Evolutionary conservation across 1,140 invertebrate genomes (phyloP).

Genomic region (Pseudomyrmex gracilis): DNA sequence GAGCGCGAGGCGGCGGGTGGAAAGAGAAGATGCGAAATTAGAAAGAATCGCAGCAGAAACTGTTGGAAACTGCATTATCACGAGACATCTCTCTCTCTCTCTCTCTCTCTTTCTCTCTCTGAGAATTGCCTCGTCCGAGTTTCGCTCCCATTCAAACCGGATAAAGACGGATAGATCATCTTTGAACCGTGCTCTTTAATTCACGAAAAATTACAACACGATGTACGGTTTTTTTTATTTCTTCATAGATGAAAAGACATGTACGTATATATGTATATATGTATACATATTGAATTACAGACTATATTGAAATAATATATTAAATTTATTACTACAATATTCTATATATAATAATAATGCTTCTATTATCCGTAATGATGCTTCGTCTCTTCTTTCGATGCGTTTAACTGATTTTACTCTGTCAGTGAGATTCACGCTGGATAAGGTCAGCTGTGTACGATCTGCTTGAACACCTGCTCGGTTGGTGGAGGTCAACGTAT

Average conservation of each 20-base stretch:
- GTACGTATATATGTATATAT: too few relatives aligned
- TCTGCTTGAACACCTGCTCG: constrained; percentile 56
- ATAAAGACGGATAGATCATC: neutral
- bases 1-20: constrained; percentile 36
- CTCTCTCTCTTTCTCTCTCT: too few relatives aligned
- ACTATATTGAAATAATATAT: too few relatives aligned
- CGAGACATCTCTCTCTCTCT: constrained; percentile 66
- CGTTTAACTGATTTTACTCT: constrained; percentile 61
- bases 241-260: too few relatives aligned
- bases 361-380: constrained; percentile 31
- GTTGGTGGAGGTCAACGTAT: constrained; percentile 51
- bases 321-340: too few relatives aligned
- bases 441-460: constrained; percentile 54
- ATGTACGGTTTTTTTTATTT: neutral
- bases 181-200: constrained; percentile 51
- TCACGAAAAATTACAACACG: constrained; percentile 33
- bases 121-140: neutral
- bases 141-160: constrained; percentile 14
- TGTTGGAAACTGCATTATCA: constrained; percentile 78
- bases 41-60: constrained; percentile 66
- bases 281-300: too few relatives aligned
- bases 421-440: constrained; percentile 61
- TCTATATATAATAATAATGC: neutral
- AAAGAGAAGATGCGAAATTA: constrained; percentile 58
- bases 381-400: constrained; percentile 20